Percentiles rank a stretch among this genome's conserved stretches.
phyloP scores from a whole-genome alignment of 2,113 vertebrate genomes.

The Lucifuga dentata region DNA sequence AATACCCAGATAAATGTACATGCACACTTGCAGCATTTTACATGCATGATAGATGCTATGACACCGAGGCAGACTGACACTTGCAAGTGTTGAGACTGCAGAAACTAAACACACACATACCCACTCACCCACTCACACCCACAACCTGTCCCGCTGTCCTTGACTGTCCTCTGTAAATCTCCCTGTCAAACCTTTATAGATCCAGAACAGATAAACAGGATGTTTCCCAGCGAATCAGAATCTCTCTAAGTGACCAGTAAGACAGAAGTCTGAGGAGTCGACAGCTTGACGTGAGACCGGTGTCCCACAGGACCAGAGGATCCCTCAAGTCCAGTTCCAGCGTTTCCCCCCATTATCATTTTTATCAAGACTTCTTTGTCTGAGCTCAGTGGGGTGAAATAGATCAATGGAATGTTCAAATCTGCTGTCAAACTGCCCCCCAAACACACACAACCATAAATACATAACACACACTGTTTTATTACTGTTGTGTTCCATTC shows the following conservation, averaged over 20 bases:
- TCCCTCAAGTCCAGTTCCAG: conserved; percentile 2
- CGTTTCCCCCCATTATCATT: conserved; percentile 7
- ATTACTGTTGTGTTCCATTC: conserved; percentile 9
- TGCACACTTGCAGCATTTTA: no score
- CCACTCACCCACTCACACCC: no score
- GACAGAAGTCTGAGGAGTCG: no score
- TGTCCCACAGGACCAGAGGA: background rate
- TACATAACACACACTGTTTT: conserved; percentile 13
- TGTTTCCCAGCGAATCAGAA: conserved; percentile 11
- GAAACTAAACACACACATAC: no score
- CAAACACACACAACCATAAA: no score
- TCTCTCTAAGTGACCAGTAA: conserved; percentile 15
- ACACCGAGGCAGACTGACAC: no score
- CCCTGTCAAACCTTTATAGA: conserved; percentile 8
- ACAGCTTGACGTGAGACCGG: conserved; percentile 16
- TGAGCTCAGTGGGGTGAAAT: conserved; percentile 25
- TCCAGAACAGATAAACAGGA: conserved; percentile 9
- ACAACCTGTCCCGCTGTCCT: conserved; percentile 14
- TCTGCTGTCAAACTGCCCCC: background rate
- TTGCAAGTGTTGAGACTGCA: no score
- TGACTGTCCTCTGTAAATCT: conserved; percentile 33
- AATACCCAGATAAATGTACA: no score
- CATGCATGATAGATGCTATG: no score
- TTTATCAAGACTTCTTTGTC: no score
- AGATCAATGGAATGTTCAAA: conserved; percentile 14